Percentiles rank a stretch among this genome's conserved stretches.
Evolutionary conservation across 1,140 invertebrate species (phyloP).

Genomic region (Harpegnathos saltator): DNA sequence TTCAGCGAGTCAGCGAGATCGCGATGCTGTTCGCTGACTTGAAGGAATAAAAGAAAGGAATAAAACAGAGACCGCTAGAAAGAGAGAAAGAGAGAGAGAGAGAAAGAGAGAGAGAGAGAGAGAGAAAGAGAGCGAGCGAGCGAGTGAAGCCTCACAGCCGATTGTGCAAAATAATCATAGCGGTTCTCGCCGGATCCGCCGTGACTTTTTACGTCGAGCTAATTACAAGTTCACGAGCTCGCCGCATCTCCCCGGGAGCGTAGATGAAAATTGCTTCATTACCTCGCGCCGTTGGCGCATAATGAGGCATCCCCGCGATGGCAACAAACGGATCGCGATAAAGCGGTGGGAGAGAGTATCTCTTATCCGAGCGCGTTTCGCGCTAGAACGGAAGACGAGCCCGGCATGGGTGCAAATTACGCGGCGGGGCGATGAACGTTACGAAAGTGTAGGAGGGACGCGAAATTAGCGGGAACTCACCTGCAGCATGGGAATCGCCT

Average conservation of each 20-base stretch:
- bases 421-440: constrained; percentile 33
- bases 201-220: not conserved
- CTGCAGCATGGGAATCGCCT: constrained; percentile 93
- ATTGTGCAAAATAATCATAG: too few relatives aligned
- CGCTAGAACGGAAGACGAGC: constrained; percentile 35
- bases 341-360: constrained; percentile 19
- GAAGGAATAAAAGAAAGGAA: not conserved
- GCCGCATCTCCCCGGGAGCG: not conserved
- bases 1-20: not conserved
- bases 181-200: too few relatives aligned
- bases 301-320: not conserved
- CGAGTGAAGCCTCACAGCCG: too few relatives aligned
- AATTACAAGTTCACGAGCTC: constrained; percentile 1
- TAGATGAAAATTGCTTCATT: not conserved
- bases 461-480: constrained; percentile 82
- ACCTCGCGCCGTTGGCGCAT: not conserved
- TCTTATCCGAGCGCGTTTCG: not conserved
- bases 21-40: not conserved
- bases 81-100: too few relatives aligned
- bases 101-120: too few relatives aligned
- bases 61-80: too few relatives aligned
- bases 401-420: constrained; percentile 45
- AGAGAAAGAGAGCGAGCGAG: too few relatives aligned
- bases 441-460: constrained; percentile 31
- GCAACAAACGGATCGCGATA: constrained; percentile 38